phyloP scores from a whole-genome alignment of 2,888 invertebrate genomes.

The Callyntrura guangdongensis region DNA sequence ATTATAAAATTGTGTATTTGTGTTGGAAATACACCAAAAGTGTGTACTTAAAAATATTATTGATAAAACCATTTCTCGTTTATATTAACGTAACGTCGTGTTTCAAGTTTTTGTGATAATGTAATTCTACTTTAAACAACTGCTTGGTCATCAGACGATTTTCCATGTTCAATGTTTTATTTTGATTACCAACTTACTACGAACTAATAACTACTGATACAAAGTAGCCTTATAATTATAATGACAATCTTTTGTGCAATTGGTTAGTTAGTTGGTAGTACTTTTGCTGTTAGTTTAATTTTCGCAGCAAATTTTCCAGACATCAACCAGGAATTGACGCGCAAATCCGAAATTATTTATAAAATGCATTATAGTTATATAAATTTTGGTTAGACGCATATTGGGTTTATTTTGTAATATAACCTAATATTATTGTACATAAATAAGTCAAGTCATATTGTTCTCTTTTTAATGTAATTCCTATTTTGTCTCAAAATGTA shows the following conservation, averaged over 20 bases:
- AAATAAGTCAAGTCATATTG: constrained; percentile 21
- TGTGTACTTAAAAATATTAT: constrained; percentile 19
- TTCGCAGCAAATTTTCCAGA: not conserved
- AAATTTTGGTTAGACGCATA: no score
- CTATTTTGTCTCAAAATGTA: not conserved
- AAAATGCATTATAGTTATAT: no score
- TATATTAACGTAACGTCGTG: not conserved
- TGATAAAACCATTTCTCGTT: not conserved
- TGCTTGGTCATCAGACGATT: not conserved
- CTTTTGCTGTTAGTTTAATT: no score
- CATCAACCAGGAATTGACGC: not conserved
- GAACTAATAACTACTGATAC: not conserved
- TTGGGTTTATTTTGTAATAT: constrained; percentile 9
- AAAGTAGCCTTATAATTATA: not conserved
- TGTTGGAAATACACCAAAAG: not conserved
- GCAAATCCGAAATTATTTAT: no score
- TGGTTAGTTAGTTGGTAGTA: constrained; percentile 5
- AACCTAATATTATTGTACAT: not conserved
- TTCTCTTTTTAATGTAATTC: not conserved
- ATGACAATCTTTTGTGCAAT: constrained; percentile 19
- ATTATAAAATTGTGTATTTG: not conserved
- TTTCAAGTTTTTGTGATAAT: constrained; percentile 47
- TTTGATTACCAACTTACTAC: not conserved
- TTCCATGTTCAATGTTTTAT: not conserved
- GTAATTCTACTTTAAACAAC: constrained; percentile 25